Evolutionary conservation across 2,797 vertebrate genomes (phyloP), one percentile per base, ranked within the genome.

Genomic region (Coregonus suidteri): DNA sequence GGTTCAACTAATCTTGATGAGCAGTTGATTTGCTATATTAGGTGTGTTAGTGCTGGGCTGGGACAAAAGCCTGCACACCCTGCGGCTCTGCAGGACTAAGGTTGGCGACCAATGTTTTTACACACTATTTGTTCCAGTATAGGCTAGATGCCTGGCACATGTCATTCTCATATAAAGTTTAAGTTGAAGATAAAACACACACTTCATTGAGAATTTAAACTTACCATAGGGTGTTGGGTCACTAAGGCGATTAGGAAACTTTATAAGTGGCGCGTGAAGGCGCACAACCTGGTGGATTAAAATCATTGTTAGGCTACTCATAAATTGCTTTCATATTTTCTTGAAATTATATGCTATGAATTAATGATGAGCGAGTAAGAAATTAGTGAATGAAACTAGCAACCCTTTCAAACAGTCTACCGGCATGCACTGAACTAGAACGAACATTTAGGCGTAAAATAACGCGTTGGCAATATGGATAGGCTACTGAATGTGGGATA

Each of bases 241-340:
- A 51, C 69, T 47, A 71, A 51, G 37, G 14, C 69, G 69, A 71
- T 25, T 52, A 11, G 69, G 41, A 71, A 52, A 71, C 41, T 52
- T 52, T n/a, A 71, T 71, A 5, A 71, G 37, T n/a, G 69, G 69
- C n/a, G 69, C 41, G 25, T 71, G 69, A 52, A 5, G 37, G 34
- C 18, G 41, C 41, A 71, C 69, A 51, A n/a, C 37, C 69, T 71
- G 69, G 35, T n/a, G 34, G 34, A n/a, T 51, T 34, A 51, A 71
- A 47, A 20, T n/a, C 37, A 71, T 20, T 25, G 16, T 16, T 6
- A 41, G 41, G 9, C 11, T 47, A 47, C 9, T 47, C 41, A 47
- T 11, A 47, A 25, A 51, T n/a, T 15, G 25, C 13, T 1, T n/a
- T 52, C 25, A 51, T 2, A n/a, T 51, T 20, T 18, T 16, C 6